Evolutionary conservation across 2,797 vertebrate genomes (phyloP), one percentile per base, ranked within the genome.

Genomic region (Hippoglossus hippoglossus): DNA sequence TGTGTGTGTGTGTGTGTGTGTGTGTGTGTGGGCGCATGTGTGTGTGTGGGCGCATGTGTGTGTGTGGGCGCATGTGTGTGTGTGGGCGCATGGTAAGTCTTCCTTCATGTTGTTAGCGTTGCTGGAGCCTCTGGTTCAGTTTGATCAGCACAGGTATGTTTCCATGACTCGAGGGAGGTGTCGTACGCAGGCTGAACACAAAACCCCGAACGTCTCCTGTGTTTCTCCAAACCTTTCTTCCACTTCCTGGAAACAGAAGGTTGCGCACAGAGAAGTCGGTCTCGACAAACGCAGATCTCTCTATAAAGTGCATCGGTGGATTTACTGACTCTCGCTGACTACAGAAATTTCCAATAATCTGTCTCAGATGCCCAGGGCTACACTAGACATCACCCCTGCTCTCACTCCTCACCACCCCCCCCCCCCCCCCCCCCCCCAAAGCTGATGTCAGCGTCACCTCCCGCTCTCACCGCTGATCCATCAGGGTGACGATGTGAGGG

Each of bases 281-380:
- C 75, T 55, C 46, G 52, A 65, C 77, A 74, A 86, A 84, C 76
- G 60, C 52, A 83, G 83, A 88, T 88, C 80, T 88, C 80, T 87
- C 76, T 79, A 60, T 78, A 81, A 88, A 89, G 81, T 78, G 75
- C 82, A 73, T 71, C 68, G 67, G 66, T 86, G 88, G 90, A 88
- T 92, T 92, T 91, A 72, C 69, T 75, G 71, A 62, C 79, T 75
- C 85, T 79, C 59, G 90, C 92, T 92, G 91, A 93, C 89, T 41
- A 52, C 79, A 80, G 83, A 82, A 76, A 86, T 84, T 87, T 81
- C 66, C 71, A 86, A 61, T 92, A 91, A 92, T 93, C 91, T 90
- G 80, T 86, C 82, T 85, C 78, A 79, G 86, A 91, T 85, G 86
- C 75, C 75, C 77, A 76, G 71, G 16, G 22, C 82, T 80, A 63